Conservation (phyloP, 2,888 invertebrate species). For the Rhagonycha lutea region DNA sequence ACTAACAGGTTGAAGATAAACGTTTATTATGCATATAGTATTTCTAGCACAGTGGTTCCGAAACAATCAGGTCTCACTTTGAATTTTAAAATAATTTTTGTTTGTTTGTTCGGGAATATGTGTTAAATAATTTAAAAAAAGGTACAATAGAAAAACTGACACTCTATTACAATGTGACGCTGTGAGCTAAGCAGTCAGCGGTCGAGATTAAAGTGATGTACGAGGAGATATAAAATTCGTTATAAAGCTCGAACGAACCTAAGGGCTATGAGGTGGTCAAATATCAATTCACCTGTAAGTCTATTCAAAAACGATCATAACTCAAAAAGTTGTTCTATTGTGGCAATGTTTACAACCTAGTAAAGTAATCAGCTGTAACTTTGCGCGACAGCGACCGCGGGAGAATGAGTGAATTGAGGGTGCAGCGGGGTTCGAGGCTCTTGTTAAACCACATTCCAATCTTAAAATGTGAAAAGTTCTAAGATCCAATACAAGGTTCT, state of each 20-base stretch:
- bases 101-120: too few relatives aligned
- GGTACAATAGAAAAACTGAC: too few relatives aligned
- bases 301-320: constrained; percentile 9
- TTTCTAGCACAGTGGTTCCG: neutral
- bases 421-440: constrained; percentile 33
- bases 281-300: constrained; percentile 7
- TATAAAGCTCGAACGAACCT: neutral
- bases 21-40: constrained; percentile 10
- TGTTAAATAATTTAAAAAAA: neutral
- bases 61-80: too few relatives aligned
- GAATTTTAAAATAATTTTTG: neutral
- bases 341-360: constrained; percentile 19
- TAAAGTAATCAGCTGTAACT: constrained; percentile 26
- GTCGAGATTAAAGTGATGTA: neutral
- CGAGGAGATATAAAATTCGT: neutral
- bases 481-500: constrained; percentile 24
- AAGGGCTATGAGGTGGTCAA: constrained; percentile 1
- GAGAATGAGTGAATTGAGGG: constrained; percentile 35
- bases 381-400: constrained; percentile 23
- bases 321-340: constrained; percentile 13
- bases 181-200: neutral
- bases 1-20: constrained; percentile 22
- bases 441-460: constrained; percentile 37
- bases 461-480: constrained; percentile 29
- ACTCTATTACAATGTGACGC: too few relatives aligned